Evolutionary conservation across 2,888 invertebrate genomes (phyloP).

Genomic region (Megalurothrips usitatus): DNA sequence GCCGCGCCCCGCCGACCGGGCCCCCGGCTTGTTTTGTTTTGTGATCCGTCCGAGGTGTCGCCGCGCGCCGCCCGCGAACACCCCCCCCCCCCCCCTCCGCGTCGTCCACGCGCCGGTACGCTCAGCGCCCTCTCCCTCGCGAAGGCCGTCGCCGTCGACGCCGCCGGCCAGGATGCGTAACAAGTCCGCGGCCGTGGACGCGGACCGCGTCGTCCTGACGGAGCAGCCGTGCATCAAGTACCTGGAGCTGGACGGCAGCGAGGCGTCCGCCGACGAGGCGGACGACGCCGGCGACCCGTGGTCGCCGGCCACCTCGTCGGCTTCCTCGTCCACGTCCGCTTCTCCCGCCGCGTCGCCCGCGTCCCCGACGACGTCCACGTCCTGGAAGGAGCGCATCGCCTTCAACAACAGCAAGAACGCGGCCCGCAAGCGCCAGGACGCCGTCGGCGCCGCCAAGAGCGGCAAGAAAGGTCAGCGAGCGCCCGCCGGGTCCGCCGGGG

Average conservation of each 20-base stretch:
- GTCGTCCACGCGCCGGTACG: not conserved
- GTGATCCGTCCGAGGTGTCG: not conserved
- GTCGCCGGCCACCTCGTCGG: not conserved
- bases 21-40: not conserved
- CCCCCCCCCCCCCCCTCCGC: not conserved
- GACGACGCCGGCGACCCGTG: not conserved
- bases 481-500: no score
- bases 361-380: not conserved
- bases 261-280: not conserved
- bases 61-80: not conserved
- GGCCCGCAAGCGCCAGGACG: not conserved
- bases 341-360: not conserved
- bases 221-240: not conserved
- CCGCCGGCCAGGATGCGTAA: not conserved
- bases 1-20: not conserved
- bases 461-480: not conserved
- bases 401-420: not conserved
- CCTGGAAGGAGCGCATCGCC: conserved; percentile 10
- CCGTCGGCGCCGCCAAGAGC: not conserved
- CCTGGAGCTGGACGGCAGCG: conserved; percentile 9
- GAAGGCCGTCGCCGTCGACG: not conserved
- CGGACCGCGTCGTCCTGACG: conserved; percentile 18
- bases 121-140: no score
- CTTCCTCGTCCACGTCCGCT: not conserved
- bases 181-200: not conserved